Evolutionary conservation across 2,797 vertebrate genomes (phyloP).

Genomic region (Periparus ater): DNA sequence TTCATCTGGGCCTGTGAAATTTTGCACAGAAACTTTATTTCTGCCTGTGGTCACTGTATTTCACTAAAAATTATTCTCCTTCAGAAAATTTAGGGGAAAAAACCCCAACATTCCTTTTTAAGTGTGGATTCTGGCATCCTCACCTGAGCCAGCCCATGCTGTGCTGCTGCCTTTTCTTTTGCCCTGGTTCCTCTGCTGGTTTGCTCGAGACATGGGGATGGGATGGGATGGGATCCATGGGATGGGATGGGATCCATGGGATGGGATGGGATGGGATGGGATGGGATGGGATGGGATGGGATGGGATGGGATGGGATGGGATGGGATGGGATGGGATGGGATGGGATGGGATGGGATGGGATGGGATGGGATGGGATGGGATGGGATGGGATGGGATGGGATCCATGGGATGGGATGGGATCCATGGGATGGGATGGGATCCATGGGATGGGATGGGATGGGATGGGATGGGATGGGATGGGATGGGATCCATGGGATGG

Average conservation of each 20-base stretch:
- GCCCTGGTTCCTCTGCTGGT: accelerated
- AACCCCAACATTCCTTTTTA: background rate
- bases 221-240: background rate
- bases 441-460: background rate
- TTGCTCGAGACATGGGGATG: background rate
- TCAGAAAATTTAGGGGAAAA: background rate
- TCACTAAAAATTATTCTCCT: background rate
- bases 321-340: background rate
- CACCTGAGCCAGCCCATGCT: background rate
- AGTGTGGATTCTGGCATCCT: background rate
- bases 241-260: too few relatives aligned
- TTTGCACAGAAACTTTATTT: background rate
- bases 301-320: background rate
- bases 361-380: background rate
- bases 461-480: background rate
- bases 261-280: too few relatives aligned
- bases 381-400: background rate
- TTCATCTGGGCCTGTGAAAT: background rate
- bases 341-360: background rate
- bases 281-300: too few relatives aligned
- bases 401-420: too few relatives aligned
- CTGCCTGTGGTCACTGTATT: background rate
- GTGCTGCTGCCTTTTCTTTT: background rate
- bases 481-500: background rate
- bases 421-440: background rate